Evolutionary conservation across 30 jellyfish, hydroid and myxozoan genomes (phyloP).

Genomic region (Haliclystus octoradiatus): DNA sequence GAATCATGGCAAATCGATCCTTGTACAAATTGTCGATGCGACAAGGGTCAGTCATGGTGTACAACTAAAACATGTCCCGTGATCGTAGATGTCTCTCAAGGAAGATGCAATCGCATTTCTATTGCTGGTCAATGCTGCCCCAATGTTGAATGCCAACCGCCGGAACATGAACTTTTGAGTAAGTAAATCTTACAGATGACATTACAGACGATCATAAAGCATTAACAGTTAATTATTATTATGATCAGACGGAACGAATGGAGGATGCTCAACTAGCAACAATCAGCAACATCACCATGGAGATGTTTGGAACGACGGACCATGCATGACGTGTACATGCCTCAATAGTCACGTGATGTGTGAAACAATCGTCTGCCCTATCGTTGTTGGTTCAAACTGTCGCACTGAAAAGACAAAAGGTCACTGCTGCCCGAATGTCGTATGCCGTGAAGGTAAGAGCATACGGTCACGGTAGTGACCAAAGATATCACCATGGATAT

Average conservation of each 20-base stretch:
- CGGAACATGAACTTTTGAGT: no score
- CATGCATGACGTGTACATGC: conserved; percentile 6
- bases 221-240: no score
- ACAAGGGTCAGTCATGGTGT: conserved; percentile 18
- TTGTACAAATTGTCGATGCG: conserved; percentile 14
- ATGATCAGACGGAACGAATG: no score
- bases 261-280: no score
- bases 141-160: conserved; percentile 12
- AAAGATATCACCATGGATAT: not conserved
- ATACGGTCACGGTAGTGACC: not conserved
- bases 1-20: conserved; percentile 10
- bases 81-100: not conserved
- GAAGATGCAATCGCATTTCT: not conserved
- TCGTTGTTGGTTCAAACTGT: conserved; percentile 7
- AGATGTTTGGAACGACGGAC: not conserved
- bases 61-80: not conserved
- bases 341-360: conserved; percentile 1
- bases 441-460: conserved; percentile 8
- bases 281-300: no score
- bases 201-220: no score
- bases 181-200: no score
- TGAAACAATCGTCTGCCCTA: conserved; percentile 5
- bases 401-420: not conserved
- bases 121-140: conserved; percentile 14
- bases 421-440: conserved; percentile 15